These are phyloP conservation scores for Peromyscus melanophrys DNA, from an alignment of 2,797 vertebrate genomes.

Conservation along the genomic window DNA sequence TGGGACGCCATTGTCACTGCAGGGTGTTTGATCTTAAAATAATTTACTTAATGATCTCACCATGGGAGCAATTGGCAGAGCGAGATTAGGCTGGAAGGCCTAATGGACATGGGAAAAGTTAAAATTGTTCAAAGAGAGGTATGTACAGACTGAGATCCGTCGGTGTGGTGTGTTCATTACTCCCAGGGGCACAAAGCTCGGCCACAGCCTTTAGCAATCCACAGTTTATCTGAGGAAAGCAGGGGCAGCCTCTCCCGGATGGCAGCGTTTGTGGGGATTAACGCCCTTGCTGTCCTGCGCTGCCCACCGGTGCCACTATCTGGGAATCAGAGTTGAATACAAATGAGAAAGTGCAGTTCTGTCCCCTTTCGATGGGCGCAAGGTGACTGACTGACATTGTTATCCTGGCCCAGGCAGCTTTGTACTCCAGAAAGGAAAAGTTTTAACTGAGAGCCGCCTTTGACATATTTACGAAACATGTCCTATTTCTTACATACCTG, in stretches of 20 bases:
- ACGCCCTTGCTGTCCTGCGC: constrained; percentile 76
- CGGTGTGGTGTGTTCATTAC: constrained; percentile 88
- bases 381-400: background rate
- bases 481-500: background rate
- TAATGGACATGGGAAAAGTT: constrained; percentile 98
- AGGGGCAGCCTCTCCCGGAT: constrained; percentile 22
- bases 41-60: constrained; percentile 99
- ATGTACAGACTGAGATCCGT: constrained; percentile 89
- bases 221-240: constrained; percentile 78
- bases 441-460: background rate
- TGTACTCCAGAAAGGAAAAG: constrained; percentile 3
- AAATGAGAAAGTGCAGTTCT: background rate
- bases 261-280: constrained; percentile 69
- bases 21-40: constrained; percentile 99
- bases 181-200: constrained; percentile 84
- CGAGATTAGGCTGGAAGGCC: constrained; percentile 98
- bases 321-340: background rate
- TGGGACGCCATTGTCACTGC: constrained; percentile 98
- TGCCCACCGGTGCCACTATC: background rate
- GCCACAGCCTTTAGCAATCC: constrained; percentile 79
- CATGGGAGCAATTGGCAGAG: constrained; percentile 98
- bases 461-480: background rate
- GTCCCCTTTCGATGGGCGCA: background rate
- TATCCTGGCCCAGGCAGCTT: background rate
- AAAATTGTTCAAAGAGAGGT: constrained; percentile 91